phyloP scores from a whole-genome alignment of 2,888 invertebrate genomes.

The Tinea trinotella region DNA sequence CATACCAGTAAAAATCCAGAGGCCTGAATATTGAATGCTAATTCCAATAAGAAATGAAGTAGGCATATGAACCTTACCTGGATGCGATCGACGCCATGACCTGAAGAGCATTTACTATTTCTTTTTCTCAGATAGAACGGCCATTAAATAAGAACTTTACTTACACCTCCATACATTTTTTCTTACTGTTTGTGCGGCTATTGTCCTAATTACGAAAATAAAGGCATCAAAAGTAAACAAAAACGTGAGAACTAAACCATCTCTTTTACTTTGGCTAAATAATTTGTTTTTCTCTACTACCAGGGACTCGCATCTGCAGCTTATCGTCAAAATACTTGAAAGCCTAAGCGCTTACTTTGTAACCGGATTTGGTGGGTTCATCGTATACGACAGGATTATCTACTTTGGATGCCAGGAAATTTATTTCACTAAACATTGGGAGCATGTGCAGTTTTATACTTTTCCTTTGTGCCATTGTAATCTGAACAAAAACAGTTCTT shows the following conservation, averaged over 20 bases:
- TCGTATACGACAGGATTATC: not conserved
- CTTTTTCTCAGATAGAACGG: no score
- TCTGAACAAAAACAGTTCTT: no score
- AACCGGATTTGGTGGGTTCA: not conserved
- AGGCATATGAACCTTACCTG: no score
- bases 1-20: no score
- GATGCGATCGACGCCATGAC: no score
- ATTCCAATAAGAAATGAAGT: no score
- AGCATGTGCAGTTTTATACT: not conserved
- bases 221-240: not conserved
- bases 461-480: not conserved
- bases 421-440: not conserved
- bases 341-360: constrained; percentile 11
- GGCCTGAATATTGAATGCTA: no score
- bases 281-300: not conserved
- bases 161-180: no score
- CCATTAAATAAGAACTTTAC: no score
- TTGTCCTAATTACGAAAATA: no score
- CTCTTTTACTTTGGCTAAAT: not conserved
- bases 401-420: not conserved
- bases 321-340: not conserved
- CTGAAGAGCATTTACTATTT: no score
- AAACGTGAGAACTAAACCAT: not conserved
- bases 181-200: no score
- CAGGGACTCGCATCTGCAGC: not conserved